phyloP scores from a whole-genome alignment of 2,113 vertebrate genomes.

The Etheostoma spectabile region DNA sequence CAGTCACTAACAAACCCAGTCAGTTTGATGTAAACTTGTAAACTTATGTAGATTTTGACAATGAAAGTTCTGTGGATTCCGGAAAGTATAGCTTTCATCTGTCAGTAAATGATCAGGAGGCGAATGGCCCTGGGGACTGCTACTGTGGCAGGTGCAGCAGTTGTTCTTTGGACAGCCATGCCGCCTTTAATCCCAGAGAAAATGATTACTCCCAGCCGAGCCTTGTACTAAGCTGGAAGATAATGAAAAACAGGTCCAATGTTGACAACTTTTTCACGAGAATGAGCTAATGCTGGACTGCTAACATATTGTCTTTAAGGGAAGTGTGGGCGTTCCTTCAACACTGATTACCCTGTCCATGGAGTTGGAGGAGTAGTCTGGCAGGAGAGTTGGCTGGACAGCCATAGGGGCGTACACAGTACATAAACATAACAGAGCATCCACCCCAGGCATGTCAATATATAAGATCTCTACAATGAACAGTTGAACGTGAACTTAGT shows the following conservation, averaged over 20 bases:
- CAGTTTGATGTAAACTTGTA: conserved; percentile 18
- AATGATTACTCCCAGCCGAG: conserved; percentile 18
- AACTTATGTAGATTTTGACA: conserved; percentile 9
- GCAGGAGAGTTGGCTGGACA: conserved; percentile 65
- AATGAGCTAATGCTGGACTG: conserved; percentile 37
- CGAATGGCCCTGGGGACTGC: background rate
- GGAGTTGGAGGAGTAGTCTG: conserved; percentile 65
- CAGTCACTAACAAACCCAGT: conserved; percentile 30
- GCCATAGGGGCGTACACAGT: conserved; percentile 54
- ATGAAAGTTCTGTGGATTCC: conserved; percentile 1
- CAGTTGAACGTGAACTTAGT: conserved; percentile 62
- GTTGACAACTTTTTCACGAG: conserved; percentile 47
- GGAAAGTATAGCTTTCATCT: conserved; percentile 32
- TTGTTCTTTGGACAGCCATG: conserved; percentile 47
- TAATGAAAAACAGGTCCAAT: conserved; percentile 34
- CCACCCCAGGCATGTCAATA: conserved; percentile 75
- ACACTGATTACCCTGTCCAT: conserved; percentile 66
- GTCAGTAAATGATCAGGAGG: conserved; percentile 20
- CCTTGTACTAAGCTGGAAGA: conserved; percentile 27
- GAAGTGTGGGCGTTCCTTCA: conserved; percentile 74
- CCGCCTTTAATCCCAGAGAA: conserved; percentile 25
- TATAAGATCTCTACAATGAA: conserved; percentile 60
- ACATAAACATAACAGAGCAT: conserved; percentile 57
- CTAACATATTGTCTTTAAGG: conserved; percentile 56
- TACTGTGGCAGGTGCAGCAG: conserved; percentile 37